These are phyloP conservation scores for Hapalemur alaotrensis DNA, from an alignment of 2,797 vertebrate species.

Conservation along the genomic window DNA sequence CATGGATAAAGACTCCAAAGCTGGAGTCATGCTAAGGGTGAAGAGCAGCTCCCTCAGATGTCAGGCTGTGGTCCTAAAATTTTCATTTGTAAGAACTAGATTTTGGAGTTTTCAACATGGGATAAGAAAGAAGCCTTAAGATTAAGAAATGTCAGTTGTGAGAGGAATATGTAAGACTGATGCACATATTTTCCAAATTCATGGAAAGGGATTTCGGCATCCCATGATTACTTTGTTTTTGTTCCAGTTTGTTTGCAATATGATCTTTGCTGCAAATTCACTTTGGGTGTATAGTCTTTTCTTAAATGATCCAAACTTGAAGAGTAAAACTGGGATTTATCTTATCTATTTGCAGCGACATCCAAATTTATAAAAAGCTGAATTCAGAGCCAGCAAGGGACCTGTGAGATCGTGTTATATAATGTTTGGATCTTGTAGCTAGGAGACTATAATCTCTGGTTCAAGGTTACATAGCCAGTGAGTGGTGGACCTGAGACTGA, in stretches of 20 bases:
- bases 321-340: background rate
- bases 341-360: background rate
- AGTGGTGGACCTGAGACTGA: background rate
- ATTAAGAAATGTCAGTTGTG: background rate
- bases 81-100: background rate
- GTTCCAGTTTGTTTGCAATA: background rate
- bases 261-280: background rate
- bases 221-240: background rate
- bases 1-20: background rate
- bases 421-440: background rate
- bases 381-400: background rate
- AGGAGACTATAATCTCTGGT: background rate
- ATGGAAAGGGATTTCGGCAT: background rate
- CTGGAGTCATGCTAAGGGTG: background rate
- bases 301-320: background rate
- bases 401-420: background rate
- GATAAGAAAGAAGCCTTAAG: background rate
- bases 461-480: background rate
- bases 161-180: background rate
- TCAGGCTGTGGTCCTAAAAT: background rate
- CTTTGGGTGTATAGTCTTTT: background rate
- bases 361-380: background rate
- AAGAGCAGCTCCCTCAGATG: background rate
- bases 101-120: slow-evolving; percentile 4
- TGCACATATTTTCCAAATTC: background rate